These are phyloP conservation scores for Podilymbus podiceps DNA, from an alignment of 2,113 vertebrate genomes.

Conservation along the genomic window DNA sequence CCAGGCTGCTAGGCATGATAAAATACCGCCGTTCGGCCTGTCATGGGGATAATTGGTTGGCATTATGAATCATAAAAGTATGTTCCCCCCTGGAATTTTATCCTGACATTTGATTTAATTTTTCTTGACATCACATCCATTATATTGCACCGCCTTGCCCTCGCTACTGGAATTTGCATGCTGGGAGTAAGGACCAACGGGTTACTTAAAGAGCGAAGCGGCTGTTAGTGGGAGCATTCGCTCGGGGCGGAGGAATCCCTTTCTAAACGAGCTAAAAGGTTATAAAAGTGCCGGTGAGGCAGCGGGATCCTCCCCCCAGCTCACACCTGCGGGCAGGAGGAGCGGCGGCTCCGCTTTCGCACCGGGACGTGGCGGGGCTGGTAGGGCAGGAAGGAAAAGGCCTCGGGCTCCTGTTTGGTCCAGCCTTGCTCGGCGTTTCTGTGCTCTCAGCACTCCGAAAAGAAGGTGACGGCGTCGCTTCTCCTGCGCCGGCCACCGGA, in stretches of 20 bases:
- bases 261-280: neutral
- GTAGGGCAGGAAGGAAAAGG: rapidly evolving
- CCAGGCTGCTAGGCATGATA: neutral
- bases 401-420: neutral
- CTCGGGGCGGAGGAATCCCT: neutral
- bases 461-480: rapidly evolving
- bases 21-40: neutral
- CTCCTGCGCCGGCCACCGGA: rapidly evolving
- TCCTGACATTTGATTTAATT: slow-evolving; percentile 48
- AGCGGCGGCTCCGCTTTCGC: rapidly evolving
- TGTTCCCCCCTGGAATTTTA: slow-evolving; percentile 21
- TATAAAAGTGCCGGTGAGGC: neutral
- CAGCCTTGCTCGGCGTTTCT: rapidly evolving
- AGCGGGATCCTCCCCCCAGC: neutral
- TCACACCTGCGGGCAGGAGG: neutral
- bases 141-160: neutral
- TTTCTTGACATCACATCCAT: neutral
- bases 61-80: slow-evolving; percentile 8
- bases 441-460: neutral
- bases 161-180: neutral
- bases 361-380: neutral
- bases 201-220: neutral
- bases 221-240: neutral
- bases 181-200: neutral
- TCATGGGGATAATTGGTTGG: slow-evolving; percentile 8